phyloP scores from a whole-genome alignment of 2,797 vertebrate genomes.

The Rhabdophis nuchalis region DNA sequence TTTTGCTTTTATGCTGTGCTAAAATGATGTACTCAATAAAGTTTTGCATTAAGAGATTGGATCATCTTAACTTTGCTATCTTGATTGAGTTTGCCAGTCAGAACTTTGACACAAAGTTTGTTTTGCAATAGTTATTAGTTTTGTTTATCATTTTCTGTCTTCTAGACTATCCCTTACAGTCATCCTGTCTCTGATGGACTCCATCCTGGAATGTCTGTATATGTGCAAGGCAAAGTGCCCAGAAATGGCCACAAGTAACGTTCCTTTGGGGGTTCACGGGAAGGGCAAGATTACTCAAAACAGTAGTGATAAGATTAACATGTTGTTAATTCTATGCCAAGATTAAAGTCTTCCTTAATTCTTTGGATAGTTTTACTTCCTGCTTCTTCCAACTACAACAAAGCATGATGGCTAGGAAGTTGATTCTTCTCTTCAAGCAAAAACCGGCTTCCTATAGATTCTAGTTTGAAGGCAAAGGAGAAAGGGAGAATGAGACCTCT shows the following conservation, averaged over 20 bases:
- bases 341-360: not conserved
- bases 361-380: not conserved
- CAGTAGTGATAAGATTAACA: not conserved
- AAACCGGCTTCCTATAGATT: too few species aligned
- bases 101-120: not conserved
- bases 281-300: not conserved
- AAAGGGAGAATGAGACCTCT: not conserved
- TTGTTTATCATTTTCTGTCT: not conserved
- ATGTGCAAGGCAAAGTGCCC: slow-evolving; percentile 74
- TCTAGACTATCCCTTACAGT: slow-evolving; percentile 65
- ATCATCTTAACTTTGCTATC: too few species aligned
- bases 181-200: slow-evolving; percentile 71
- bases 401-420: not conserved
- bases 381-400: too few species aligned
- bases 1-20: too few species aligned
- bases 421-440: not conserved
- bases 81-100: too few species aligned
- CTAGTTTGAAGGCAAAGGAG: not conserved
- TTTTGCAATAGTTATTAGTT: not conserved
- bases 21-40: too few species aligned
- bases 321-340: not conserved
- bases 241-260: slow-evolving; percentile 70
- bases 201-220: slow-evolving; percentile 72
- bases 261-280: too few species aligned
- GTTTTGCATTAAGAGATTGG: too few species aligned